These are phyloP conservation scores for Pollenia griseotomentosa DNA, from an alignment of 2,888 invertebrate species.

Conservation along the genomic window DNA sequence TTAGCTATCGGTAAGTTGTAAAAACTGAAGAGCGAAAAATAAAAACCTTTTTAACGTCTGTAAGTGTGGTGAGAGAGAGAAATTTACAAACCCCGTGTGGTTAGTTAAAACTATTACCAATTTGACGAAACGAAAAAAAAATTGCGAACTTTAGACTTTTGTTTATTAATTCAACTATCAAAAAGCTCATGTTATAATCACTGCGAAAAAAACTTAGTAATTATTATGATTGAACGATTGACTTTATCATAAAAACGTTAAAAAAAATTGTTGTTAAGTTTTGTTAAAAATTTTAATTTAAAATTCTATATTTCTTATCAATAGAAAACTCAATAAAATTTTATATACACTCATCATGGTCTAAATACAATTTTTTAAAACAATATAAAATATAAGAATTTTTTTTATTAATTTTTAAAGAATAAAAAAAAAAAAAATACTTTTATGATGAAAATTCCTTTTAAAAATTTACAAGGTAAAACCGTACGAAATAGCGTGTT, in stretches of 20 bases:
- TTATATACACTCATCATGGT: not conserved
- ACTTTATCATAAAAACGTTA: slow-evolving; percentile 39
- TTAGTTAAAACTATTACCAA: no score
- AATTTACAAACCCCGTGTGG: no score
- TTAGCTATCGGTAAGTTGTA: no score
- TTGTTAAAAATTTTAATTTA: not conserved
- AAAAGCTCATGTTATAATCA: slow-evolving; percentile 30
- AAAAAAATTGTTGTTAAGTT: not conserved
- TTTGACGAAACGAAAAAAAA: no score
- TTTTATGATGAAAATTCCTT: no score
- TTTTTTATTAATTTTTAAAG: not conserved
- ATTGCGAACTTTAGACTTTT: slow-evolving; percentile 42
- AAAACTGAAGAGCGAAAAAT: no score
- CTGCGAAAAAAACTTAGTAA: slow-evolving; percentile 6
- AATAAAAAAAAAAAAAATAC: not conserved
- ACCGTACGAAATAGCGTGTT: no score
- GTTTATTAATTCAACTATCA: slow-evolving; percentile 15
- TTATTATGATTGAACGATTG: slow-evolving; percentile 10
- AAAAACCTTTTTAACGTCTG: no score
- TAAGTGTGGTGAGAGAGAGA: no score
- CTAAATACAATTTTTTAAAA: not conserved
- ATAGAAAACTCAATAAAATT: not conserved
- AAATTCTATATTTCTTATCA: slow-evolving; percentile 21
- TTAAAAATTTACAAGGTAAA: no score
- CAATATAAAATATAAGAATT: not conserved